Percentiles rank a stretch among this genome's conserved stretches.
Evolutionary conservation across 2,888 invertebrate species (phyloP).

Genomic region (Epiperipatus broadwayi): DNA sequence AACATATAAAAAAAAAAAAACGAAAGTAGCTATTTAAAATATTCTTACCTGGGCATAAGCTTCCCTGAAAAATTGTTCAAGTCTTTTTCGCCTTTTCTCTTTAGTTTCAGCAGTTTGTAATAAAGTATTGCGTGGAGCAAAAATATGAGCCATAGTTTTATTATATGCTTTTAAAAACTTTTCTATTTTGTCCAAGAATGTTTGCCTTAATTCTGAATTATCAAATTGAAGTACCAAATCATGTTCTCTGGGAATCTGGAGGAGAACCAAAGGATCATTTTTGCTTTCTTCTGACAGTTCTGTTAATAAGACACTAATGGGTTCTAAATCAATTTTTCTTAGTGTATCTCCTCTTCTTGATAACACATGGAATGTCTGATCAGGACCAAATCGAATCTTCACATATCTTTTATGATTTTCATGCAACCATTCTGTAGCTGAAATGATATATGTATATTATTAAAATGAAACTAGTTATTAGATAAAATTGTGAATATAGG

Average conservation of each 20-base stretch:
- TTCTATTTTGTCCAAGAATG: too few species aligned
- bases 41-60: conserved; percentile 70
- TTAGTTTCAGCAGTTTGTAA: conserved; percentile 87
- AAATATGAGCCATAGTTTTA: too few species aligned
- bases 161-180: too few species aligned
- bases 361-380: too few species aligned
- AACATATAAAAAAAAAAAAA: too few species aligned
- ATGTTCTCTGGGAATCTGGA: conserved; percentile 63
- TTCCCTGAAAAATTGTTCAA: conserved; percentile 86
- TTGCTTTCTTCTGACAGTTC: conserved; percentile 59
- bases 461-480: too few species aligned
- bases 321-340: conserved; percentile 55
- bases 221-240: conserved; percentile 63
- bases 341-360: conserved; percentile 82
- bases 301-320: conserved; percentile 55
- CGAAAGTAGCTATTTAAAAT: too few species aligned
- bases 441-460: conserved; percentile 23
- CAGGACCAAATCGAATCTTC: conserved; percentile 68
- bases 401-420: conserved; percentile 73
- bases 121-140: too few species aligned
- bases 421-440: conserved; percentile 57
- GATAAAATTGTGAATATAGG: not conserved
- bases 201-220: too few species aligned
- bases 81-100: conserved; percentile 67
- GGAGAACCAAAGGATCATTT: conserved; percentile 47